Base-by-base conservation (phyloP, 2,113 vertebrate species). In the Cyprinus carpio region DNA sequence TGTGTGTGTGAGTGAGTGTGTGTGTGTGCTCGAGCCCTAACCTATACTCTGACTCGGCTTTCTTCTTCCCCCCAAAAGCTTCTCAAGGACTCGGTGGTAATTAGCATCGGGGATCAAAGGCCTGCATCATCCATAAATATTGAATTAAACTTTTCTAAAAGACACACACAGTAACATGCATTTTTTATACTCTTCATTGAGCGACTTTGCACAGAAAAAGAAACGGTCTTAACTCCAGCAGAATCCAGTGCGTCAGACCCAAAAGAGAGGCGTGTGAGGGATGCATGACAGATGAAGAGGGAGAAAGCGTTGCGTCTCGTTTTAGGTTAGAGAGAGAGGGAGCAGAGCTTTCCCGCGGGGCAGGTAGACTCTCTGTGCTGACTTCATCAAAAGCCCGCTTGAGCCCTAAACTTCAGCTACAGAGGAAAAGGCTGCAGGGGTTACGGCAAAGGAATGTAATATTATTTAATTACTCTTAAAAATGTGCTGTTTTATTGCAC, bases 271-370 rank as follows among this genome's bases (percentile, higher is more conserved):
- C 15, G 15, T 69, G 43, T 69, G 25, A 78, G 74, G 69, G 43
- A 34, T 51, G 75, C 40, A 54, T 69, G 34, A 9, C 20, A 54
- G 80, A 71, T 79, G 75, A 79, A 71, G 65, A 85, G 77, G 31
- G 82, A 18, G 71, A 75, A 27, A 84, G 62, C 84, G 83, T 86
- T 88, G 75, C 82, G 82, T 88, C 91, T 94, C 91, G 92, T 93
- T n/a, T n/a, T n/a, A n/a, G n/a, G n/a, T n/a, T 94, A 93, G 91
- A 91, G 91, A 89, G 85, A 92, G 78, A 87, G 90, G 82, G 64
- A 87, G 83, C 65, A 29, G 83, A 85, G 87, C 90, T 91, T 46
- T 51, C 58, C 89, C 89, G 85, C 67, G 88, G 90, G 91, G 71
- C 86, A 78, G 5, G 34, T 86, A 87, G 88, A 88, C 80, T 91